phyloP scores from a whole-genome alignment of 2,888 invertebrate genomes.

The Sylvicola cinctus region DNA sequence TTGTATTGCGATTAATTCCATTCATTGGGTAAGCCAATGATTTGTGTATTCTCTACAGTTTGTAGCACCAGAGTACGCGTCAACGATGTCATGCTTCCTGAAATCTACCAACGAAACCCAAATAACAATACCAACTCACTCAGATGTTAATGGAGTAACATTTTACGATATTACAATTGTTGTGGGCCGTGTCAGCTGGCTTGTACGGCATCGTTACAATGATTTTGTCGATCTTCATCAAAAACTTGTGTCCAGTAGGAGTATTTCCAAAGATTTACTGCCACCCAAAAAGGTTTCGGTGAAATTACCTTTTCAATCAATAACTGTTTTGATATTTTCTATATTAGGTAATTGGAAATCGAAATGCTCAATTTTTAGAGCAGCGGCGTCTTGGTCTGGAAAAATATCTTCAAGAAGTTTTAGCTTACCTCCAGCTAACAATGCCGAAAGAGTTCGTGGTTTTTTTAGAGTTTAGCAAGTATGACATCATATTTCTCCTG shows the following conservation, averaged over 20 bases:
- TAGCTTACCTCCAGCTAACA: conserved; percentile 51
- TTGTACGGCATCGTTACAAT: conserved; percentile 66
- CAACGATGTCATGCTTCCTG: conserved; percentile 66
- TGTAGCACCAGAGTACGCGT: too few species aligned
- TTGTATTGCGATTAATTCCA: too few species aligned
- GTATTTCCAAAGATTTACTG: conserved; percentile 62
- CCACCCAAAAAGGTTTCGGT: conserved; percentile 63
- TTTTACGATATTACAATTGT: conserved; percentile 15
- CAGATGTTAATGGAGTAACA: conserved; percentile 37
- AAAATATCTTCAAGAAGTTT: conserved; percentile 56
- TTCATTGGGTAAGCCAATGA: too few species aligned
- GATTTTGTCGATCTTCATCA: conserved; percentile 80
- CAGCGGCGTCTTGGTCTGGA: conserved; percentile 61
- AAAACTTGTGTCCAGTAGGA: conserved; percentile 57
- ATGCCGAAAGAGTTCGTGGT: conserved; percentile 64
- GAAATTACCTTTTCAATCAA: neutral
- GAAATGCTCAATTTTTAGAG: conserved; percentile 70
- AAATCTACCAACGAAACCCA: conserved; percentile 41
- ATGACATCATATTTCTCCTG: conserved; percentile 72
- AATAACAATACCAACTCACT: conserved; percentile 42
- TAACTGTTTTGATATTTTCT: neutral
- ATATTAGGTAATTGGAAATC: conserved; percentile 54
- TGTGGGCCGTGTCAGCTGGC: conserved; percentile 59
- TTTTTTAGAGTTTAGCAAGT: conserved; percentile 74
- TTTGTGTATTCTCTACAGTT: too few species aligned